Conservation (phyloP, 2,113 vertebrate species). For the Climacteris rufus region DNA sequence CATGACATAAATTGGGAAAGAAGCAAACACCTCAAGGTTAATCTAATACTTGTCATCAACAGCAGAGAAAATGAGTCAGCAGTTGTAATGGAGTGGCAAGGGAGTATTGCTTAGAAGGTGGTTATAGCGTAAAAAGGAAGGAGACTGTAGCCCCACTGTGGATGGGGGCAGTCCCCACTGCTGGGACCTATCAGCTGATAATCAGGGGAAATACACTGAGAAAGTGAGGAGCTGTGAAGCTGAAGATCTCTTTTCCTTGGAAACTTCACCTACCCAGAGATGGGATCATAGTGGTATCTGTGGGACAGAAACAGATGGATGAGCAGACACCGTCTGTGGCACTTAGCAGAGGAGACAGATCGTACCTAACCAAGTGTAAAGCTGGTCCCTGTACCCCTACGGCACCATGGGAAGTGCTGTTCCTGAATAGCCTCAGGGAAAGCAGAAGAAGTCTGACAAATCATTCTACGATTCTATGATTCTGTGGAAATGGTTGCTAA, state of each 20-base stretch:
- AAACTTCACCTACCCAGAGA: neutral
- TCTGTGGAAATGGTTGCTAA: neutral
- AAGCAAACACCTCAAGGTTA: neutral
- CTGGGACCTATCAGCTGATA: neutral
- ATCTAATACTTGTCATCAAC: neutral
- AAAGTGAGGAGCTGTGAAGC: neutral
- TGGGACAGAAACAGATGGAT: neutral
- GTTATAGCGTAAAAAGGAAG: neutral
- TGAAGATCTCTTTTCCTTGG: neutral
- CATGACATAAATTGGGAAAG: neutral
- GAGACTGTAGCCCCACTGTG: neutral
- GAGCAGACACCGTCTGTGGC: neutral
- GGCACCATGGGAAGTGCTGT: accelerated
- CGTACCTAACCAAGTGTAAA: neutral
- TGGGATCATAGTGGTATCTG: neutral
- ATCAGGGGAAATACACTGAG: neutral
- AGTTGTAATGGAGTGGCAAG: neutral
- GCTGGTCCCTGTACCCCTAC: neutral
- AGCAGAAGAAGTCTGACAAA: neutral
- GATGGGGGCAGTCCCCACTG: neutral
- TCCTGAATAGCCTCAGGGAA: neutral
- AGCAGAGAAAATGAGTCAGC: neutral
- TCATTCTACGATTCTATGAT: neutral
- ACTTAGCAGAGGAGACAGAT: neutral
- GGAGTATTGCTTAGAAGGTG: neutral